Evolutionary conservation across 2,888 invertebrate species (phyloP), one percentile per base, ranked within the genome.

Genomic region (Calameuta filiformis): DNA sequence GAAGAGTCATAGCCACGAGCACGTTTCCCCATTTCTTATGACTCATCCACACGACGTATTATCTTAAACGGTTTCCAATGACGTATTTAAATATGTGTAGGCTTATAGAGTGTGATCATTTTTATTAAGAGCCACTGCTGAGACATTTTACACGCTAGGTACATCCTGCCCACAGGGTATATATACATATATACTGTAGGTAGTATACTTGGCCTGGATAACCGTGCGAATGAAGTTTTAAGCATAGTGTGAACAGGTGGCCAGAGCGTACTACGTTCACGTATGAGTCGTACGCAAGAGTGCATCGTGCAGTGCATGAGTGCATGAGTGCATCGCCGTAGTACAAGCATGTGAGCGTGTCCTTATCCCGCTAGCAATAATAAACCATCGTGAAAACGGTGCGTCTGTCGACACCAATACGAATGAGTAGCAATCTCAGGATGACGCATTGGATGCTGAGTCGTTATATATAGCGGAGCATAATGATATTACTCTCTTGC

Each of bases 211-310:
- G 71, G 71, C 71, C 71, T 34, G 33, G 71, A 71, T 71, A 34
- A 31, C 31, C 12, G 71, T 31, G 71, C 71, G 71, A 71, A 34
- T 71, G 71, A 31, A 77, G 76, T 81, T 82, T 68, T 80, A 77
- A 81, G 82, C 81, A 79, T 80, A 81, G 82, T 79, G 83, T 79
- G 81, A 81, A 84, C 84, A 85, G 81, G 84, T 83, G 82, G 82
- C 76, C 80, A 73, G 71, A 33, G 71, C 31, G 71, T 34, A 71
- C 12, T 71, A 34, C 71, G 71, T 71, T 12, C 33, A 34, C 71
- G 71, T 71, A 12, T 12, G 33, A 23, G 56, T 23, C 56, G 56
- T 56, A 56, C 56, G 56, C 56, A 56, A 34, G 71, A 31, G 71
- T 33, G 71, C 71, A 34, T 33, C 12, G 71, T 31, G 71, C 71